These are phyloP conservation scores for Drosophila multiciliata DNA, from an alignment of 2,888 invertebrate species.

Conservation along the genomic window DNA sequence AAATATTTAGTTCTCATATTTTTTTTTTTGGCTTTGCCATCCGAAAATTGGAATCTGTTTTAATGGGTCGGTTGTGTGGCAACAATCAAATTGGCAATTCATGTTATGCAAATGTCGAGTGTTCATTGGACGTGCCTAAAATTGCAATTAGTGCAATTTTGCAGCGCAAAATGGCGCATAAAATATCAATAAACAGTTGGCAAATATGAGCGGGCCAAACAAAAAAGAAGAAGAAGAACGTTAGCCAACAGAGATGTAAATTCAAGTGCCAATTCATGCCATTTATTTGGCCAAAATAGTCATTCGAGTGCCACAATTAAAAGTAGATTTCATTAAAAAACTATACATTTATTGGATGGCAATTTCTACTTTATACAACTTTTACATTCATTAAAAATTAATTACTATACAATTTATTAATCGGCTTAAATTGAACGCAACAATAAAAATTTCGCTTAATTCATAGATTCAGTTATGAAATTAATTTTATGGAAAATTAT, in stretches of 20 bases:
- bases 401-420: constrained; percentile 19
- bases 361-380: neutral
- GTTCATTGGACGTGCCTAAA: constrained; percentile 67
- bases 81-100: constrained; percentile 66
- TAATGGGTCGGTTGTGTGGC: constrained; percentile 33
- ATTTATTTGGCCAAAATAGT: constrained; percentile 16
- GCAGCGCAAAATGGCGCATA: constrained; percentile 62
- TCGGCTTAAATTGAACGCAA: neutral
- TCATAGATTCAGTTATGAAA: neutral
- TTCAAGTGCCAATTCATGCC: constrained; percentile 42
- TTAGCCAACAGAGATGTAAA: constrained; percentile 36
- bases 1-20: constrained; percentile 1
- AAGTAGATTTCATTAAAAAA: constrained; percentile 5
- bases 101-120: constrained; percentile 73
- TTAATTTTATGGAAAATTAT: neutral
- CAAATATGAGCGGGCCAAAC: constrained; percentile 25
- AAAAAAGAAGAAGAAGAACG: constrained; percentile 3
- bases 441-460: constrained; percentile 5
- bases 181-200: constrained; percentile 79
- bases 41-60: constrained; percentile 34
- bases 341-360: neutral
- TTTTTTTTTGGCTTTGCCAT: constrained; percentile 6
- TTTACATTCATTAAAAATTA: neutral
- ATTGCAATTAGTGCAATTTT: constrained; percentile 73
- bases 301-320: neutral